Evolutionary conservation across 2,113 vertebrate genomes (phyloP).

Genomic region (Danio rerio): GRCz12tu NC_133191.1:3957001-3957500

Average conservation of each 20-base stretch:
- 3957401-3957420: too few species aligned
- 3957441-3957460: too few species aligned
- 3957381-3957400: too few species aligned
- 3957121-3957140: neutral
- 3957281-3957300: too few species aligned
- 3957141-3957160: neutral
- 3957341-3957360: too few species aligned
- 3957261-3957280: neutral
- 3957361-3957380: too few species aligned
- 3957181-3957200: slow-evolving; percentile 1
- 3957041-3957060: neutral
- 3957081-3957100: slow-evolving; percentile 13
- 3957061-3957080: slow-evolving; percentile 19
- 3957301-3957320: too few species aligned
- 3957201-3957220: slow-evolving; percentile 19
- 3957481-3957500: too few species aligned
- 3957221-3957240: neutral
- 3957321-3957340: too few species aligned
- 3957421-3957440: too few species aligned
- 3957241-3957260: neutral
- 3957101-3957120: slow-evolving; percentile 15
- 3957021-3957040: slow-evolving; percentile 19
- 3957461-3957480: too few species aligned
- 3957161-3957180: slow-evolving; percentile 26
- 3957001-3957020: neutral